These are phyloP conservation scores for Drosophila hawaiiensis DNA, from an alignment of 2,888 invertebrate genomes.

Conservation along the genomic window DNA sequence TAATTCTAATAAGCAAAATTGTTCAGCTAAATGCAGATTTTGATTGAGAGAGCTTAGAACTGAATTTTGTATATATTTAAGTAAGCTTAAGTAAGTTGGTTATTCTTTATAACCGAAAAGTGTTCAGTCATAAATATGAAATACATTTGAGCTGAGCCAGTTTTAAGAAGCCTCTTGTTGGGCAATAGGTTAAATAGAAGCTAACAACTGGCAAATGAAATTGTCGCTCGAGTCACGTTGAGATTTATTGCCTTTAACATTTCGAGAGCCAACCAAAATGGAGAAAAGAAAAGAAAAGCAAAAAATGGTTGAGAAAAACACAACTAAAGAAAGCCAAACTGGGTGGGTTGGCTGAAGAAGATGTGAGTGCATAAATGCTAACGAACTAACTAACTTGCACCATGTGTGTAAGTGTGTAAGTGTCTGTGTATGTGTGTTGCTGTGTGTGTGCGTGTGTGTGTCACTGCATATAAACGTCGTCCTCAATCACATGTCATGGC, in stretches of 20 bases:
- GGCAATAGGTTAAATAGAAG: constrained; percentile 21
- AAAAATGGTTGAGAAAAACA: constrained; percentile 5
- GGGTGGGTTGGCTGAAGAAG: constrained; percentile 1
- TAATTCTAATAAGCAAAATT: not conserved
- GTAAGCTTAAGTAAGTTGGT: not conserved
- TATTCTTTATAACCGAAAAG: not conserved
- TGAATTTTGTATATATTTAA: not conserved
- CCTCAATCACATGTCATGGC: constrained; percentile 81
- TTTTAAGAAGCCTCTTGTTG: constrained; percentile 1
- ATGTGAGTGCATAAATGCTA: constrained; percentile 77
- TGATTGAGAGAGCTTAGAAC: not conserved
- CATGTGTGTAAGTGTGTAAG: constrained; percentile 42
- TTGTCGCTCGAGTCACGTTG: constrained; percentile 40
- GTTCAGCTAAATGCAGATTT: not conserved
- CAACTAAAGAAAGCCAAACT: constrained; percentile 3
- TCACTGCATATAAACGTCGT: constrained; percentile 73
- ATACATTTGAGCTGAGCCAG: constrained; percentile 26
- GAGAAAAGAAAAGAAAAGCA: constrained; percentile 20
- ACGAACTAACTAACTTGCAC: constrained; percentile 74
- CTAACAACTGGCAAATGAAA: constrained; percentile 17
- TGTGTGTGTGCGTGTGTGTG: constrained; percentile 38
- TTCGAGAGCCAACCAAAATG: constrained; percentile 45
- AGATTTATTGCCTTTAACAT: constrained; percentile 69
- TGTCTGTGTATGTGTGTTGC: constrained; percentile 24
- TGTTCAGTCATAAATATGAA: not conserved